Evolutionary conservation across 2,888 invertebrate species (phyloP).

Genomic region (Neoascia interrupta): DNA sequence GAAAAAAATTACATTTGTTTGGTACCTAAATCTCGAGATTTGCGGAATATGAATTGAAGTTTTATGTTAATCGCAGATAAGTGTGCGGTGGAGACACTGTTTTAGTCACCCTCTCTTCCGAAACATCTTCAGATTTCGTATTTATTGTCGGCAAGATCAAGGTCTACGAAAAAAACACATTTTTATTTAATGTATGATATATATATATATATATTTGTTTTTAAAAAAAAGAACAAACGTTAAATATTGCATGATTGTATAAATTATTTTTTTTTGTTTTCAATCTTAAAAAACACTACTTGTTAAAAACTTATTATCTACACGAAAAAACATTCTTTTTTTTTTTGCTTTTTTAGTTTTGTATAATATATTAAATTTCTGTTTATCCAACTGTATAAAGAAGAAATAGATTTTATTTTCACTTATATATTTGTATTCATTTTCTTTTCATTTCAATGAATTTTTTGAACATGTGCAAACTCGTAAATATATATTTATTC

Average conservation of each 20-base stretch:
- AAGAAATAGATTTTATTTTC: conserved; percentile 55
- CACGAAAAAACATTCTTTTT: conserved; percentile 17
- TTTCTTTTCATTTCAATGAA: conserved; percentile 12
- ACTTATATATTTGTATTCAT: conserved; percentile 26
- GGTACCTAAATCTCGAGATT: no score
- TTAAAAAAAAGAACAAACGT: conserved; percentile 43
- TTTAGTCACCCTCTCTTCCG: no score
- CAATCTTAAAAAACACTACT: conserved; percentile 55
- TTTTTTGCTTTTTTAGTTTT: conserved; percentile 16
- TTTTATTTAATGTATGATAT: not conserved
- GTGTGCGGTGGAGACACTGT: no score
- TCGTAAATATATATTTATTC: conserved; percentile 34
- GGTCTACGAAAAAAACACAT: not conserved
- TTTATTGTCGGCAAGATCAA: no score
- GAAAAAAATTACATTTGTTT: no score
- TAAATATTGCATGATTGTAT: conserved; percentile 68
- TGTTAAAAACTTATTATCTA: conserved; percentile 58
- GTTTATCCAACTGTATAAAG: conserved; percentile 52
- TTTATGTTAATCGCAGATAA: no score
- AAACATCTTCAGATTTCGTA: no score
- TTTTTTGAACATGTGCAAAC: conserved; percentile 37
- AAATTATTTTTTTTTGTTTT: conserved; percentile 50
- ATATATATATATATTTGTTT: conserved; percentile 36
- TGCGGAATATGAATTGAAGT: no score
- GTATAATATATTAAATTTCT: conserved; percentile 61